Percentiles rank a stretch among this genome's conserved stretches.
These are phyloP conservation scores for Macrocentrus cingulum DNA, from an alignment of 1,140 invertebrate species.

Conservation along the genomic window DNA sequence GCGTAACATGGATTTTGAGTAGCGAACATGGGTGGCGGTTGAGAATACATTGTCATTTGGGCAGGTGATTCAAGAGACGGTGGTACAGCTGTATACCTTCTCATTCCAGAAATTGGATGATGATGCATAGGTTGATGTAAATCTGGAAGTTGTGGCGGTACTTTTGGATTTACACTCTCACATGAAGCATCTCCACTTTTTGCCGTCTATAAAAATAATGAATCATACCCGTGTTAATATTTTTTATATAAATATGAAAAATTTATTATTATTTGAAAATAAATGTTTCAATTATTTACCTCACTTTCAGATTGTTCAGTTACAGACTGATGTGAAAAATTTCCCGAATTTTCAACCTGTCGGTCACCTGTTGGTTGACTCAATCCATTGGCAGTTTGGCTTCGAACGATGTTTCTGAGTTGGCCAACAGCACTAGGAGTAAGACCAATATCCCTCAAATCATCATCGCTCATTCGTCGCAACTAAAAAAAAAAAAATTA, in stretches of 20 bases:
- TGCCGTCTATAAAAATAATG: too few species aligned
- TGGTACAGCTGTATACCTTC: constrained; percentile 51
- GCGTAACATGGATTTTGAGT: constrained; percentile 50
- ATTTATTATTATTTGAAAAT: not conserved
- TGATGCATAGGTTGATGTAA: constrained; percentile 46
- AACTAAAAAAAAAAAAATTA: constrained; percentile 47
- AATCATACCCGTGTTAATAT: too few species aligned
- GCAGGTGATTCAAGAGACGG: constrained; percentile 38
- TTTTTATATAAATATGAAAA: too few species aligned
- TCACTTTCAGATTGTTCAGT: constrained; percentile 47
- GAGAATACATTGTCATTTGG: constrained; percentile 52
- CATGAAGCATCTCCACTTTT: constrained; percentile 37
- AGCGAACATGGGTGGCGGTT: constrained; percentile 46
- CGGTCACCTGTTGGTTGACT: constrained; percentile 51
- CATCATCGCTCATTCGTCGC: constrained; percentile 61
- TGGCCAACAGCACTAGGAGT: constrained; percentile 60
- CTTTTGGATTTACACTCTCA: constrained; percentile 41
- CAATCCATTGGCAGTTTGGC: constrained; percentile 55
- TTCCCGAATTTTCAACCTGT: constrained; percentile 44
- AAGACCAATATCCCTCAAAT: constrained; percentile 58
- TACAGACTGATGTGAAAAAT: constrained; percentile 34
- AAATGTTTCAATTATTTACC: constrained; percentile 33
- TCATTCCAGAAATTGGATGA: constrained; percentile 44
- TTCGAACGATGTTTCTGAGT: constrained; percentile 63
- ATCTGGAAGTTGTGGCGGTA: constrained; percentile 44